Base-by-base conservation (phyloP, 1,140 invertebrate species). In the Callitettix versicolor region DNA sequence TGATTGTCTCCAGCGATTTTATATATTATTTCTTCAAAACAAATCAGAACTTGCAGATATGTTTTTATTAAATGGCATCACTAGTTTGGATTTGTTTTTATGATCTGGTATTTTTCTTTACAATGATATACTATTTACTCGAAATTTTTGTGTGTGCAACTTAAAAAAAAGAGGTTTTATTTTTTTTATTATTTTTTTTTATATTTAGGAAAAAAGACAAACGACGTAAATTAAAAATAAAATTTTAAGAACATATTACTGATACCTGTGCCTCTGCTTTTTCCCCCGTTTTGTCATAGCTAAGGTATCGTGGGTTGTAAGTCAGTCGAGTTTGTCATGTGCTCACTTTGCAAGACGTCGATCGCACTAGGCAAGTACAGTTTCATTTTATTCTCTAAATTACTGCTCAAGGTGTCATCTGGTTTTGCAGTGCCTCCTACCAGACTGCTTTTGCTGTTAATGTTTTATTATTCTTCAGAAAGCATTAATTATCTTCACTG, bases 221-320 rank as follows among this genome's bases (percentile, higher is more conserved):
- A 49, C 21, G 17, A 30, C 34, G n/a, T 14, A 47, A 2, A 33
- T 33, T 14, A 33, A 33, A 33, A 17, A 49, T 17, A 17, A n/a
- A 17, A 33, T 33, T 49, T 30, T 17, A 44, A 33, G n/a, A 15
- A 33, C 36, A 55, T 57, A 41, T 53, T 56, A 64, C 59, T 65
- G 55, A 59, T 61, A 65, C 61, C 57, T 64, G 60, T 62, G 56
- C 62, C 62, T 66, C 63, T 67, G 63, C 63, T 67, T 71, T 71
- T 70, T 67, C 71, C 73, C 71, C 71, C 67, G 67, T 69, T 69
- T 65, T 68, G 71, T 74, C 71, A 65, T 73, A 75, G 73, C 71
- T 62, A 69, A 69, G 68, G 67, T 70, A 62, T 64, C 64, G 60
- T 59, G 60, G 56, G 60, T 62, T 56, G 53, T 51, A 56, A 51